A percentile compares a stretch with the other conserved stretches of the same genome.
Evolutionary conservation across 2,888 invertebrate species (phyloP).

Genomic region (Rhagium mordax): DNA sequence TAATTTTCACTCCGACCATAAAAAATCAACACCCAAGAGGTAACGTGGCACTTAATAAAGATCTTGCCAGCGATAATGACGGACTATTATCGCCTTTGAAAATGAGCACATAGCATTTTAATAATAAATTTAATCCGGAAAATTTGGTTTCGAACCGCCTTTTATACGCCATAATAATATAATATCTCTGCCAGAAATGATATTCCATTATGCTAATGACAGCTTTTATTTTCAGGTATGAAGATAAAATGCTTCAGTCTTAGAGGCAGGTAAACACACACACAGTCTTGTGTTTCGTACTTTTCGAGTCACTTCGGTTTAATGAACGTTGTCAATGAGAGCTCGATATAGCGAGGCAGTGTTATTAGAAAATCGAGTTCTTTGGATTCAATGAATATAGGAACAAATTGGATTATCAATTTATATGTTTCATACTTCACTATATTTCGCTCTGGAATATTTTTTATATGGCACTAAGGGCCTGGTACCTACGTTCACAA

Average conservation of each 20-base stretch:
- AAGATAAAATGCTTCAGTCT: not conserved
- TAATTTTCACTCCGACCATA: not conserved
- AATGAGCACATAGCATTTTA: conserved; percentile 2
- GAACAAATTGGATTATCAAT: too few relatives aligned
- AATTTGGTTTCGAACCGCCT: not conserved
- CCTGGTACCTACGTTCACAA: too few relatives aligned
- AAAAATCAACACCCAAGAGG: not conserved
- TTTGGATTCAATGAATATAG: not conserved
- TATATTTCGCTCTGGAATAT: too few relatives aligned
- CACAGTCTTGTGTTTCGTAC: not conserved
- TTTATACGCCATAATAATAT: conserved; percentile 15
- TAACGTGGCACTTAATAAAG: not conserved
- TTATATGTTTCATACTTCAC: too few relatives aligned
- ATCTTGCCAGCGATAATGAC: conserved; percentile 1
- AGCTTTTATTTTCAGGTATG: conserved; percentile 22
- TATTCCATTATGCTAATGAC: conserved; percentile 15
- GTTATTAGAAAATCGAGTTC: not conserved
- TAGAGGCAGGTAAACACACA: conserved; percentile 5
- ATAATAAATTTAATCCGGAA: conserved; percentile 8
- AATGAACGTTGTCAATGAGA: not conserved
- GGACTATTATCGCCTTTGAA: conserved; percentile 8
- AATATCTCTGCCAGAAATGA: conserved; percentile 5
- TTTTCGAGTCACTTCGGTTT: not conserved
- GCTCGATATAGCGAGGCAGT: not conserved
- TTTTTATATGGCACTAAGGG: too few relatives aligned